These are phyloP conservation scores for Lasioglossum morio DNA, from an alignment of 2,888 invertebrate species.

Conservation along the genomic window DNA sequence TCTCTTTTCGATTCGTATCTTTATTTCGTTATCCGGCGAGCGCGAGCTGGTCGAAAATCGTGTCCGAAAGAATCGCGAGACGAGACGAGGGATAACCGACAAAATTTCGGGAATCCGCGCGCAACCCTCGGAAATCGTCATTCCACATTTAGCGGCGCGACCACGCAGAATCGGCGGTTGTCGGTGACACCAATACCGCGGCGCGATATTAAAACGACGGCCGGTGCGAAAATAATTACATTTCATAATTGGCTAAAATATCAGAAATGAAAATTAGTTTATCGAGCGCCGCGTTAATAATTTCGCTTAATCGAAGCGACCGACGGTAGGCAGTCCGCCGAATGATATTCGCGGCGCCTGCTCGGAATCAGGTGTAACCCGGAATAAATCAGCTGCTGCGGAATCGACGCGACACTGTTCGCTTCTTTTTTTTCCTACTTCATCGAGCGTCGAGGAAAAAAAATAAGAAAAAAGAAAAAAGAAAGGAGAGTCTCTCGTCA, in stretches of 20 bases:
- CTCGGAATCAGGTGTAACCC: constrained; percentile 68
- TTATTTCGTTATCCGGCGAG: neutral
- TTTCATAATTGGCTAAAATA: constrained; percentile 81
- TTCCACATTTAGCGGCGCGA: constrained; percentile 66
- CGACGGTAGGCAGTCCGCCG: constrained; percentile 66
- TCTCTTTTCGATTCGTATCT: constrained; percentile 4
- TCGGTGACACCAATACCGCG: constrained; percentile 67
- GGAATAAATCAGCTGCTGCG: constrained; percentile 69
- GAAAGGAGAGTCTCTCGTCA: neutral
- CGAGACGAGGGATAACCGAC: constrained; percentile 1
- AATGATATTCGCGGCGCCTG: constrained; percentile 69
- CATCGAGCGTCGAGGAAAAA: too few relatives aligned
- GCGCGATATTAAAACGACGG: constrained; percentile 79
- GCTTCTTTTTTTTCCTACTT: neutral
- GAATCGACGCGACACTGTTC: constrained; percentile 42
- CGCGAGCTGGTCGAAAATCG: neutral
- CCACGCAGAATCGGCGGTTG: constrained; percentile 47
- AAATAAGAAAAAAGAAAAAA: neutral
- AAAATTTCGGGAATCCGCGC: constrained; percentile 15
- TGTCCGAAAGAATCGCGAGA: neutral
- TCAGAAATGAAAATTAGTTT: constrained; percentile 81
- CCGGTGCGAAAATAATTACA: constrained; percentile 80
- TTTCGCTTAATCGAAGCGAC: constrained; percentile 79
- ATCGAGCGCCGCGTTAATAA: constrained; percentile 79
- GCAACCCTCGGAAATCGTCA: constrained; percentile 66